Evolutionary conservation across 2,888 invertebrate genomes (phyloP).

Genomic region (Harpalus rubripes): DNA sequence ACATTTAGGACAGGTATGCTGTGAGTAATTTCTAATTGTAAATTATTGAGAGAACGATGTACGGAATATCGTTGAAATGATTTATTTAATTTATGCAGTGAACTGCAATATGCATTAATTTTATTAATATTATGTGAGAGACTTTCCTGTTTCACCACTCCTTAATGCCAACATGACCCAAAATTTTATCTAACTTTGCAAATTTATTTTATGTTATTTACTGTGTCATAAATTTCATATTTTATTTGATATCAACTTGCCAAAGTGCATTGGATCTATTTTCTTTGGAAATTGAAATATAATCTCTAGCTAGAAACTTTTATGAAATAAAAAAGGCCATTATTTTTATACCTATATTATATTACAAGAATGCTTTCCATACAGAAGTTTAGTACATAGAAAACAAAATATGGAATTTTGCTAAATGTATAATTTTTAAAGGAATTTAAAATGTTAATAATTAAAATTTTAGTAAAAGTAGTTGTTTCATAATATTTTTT

Average conservation of each 20-base stretch:
- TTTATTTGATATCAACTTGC: constrained; percentile 1
- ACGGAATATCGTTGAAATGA: constrained; percentile 10
- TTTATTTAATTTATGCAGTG: constrained; percentile 30
- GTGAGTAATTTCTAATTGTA: neutral
- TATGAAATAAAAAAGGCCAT: neutral
- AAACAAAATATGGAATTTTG: neutral
- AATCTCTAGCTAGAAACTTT: neutral
- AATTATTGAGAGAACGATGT: constrained; percentile 3
- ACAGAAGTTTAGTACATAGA: neutral
- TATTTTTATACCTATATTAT: neutral
- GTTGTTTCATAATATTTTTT: no score
- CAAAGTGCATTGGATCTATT: neutral
- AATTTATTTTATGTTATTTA: constrained; percentile 19
- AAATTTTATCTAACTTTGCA: constrained; percentile 8
- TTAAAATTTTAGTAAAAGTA: no score
- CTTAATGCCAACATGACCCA: constrained; percentile 17
- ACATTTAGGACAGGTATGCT: neutral
- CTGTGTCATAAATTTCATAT: constrained; percentile 6
- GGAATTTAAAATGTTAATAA: no score
- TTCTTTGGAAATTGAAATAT: neutral
- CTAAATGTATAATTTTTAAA: neutral
- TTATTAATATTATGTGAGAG: constrained; percentile 19
- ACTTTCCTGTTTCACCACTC: constrained; percentile 22
- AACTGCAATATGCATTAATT: constrained; percentile 35
- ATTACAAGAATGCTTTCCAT: neutral